Base-by-base conservation (phyloP, 2,797 vertebrate species). In the Melanotaenia nigrans region DNA sequence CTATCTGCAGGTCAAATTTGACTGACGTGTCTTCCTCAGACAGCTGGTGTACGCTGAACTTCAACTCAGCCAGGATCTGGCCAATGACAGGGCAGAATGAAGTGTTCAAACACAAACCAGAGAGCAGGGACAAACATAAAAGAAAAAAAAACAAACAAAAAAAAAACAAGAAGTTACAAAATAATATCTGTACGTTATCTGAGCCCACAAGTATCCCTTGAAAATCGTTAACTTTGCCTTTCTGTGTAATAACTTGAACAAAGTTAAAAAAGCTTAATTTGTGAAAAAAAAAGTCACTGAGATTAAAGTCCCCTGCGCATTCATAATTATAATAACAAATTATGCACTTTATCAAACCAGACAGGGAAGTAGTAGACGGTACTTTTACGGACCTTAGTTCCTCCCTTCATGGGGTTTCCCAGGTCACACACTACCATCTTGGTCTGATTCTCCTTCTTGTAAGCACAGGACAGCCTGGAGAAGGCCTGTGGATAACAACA, bases 321-420 rank as follows among this genome's bases (percentile, higher is more conserved):
- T 4, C 28, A 30, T 6, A 42, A 18, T 18, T 20, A 18, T 6
- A 45, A 45, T 20, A 20, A 45, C 5, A 18, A 40, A 40, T 4
- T 40, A 5, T 18, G 3, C 3, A 12, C 13, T 40, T 40, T 40
- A 40, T 13, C 13, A 40, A 42, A 3, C 16, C 13, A 14, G 2
- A 4, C 11, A 0, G 35, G 35, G 11, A 40, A 40, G 4, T 4
- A 12, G 38, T 40, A 2, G 13, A 2, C 40, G 5, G 38, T 40
- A 40, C 12, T 42, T 42, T 42, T 3, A 66, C 90, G 66, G 32
- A 93, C 92, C 90, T 96, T 96, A 36, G 96, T 96, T 84, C 96
- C 96, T 65, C 93, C 96, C 86, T 98, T 99, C 97, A 99, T 99
- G 42, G 97, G 97, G 89, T 99, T 99, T 64, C 97, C 98, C 77